A percentile compares a stretch with the other conserved stretches of the same genome.
These are phyloP conservation scores for Brachyhypopomus occidentalis DNA, from an alignment of 2,113 vertebrate species.

Conservation along the genomic window DNA sequence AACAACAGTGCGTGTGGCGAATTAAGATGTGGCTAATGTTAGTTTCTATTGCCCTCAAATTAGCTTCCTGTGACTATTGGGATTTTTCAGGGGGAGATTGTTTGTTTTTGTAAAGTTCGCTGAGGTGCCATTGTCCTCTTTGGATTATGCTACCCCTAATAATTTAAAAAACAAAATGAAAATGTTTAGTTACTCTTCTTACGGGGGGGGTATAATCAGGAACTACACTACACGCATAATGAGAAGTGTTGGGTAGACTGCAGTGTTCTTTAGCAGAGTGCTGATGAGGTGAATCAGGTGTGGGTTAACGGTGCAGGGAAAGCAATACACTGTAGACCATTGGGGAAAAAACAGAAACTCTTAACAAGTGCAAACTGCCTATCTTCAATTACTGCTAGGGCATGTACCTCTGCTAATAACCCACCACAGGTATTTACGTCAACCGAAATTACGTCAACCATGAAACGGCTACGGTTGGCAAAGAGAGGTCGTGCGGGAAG, in stretches of 20 bases:
- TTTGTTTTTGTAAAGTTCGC: background rate
- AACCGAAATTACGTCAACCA: background rate
- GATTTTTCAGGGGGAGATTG: background rate
- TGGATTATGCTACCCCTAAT: background rate
- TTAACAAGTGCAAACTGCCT: slow-evolving; percentile 22
- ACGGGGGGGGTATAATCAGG: too few relatives aligned
- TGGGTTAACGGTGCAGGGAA: too few relatives aligned
- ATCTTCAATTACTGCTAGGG: slow-evolving; percentile 8
- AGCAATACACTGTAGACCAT: too few relatives aligned
- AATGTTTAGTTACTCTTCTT: background rate
- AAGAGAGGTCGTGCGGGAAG: slow-evolving; percentile 4
- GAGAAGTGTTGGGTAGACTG: background rate
- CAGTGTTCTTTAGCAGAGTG: background rate
- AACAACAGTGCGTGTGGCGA: slow-evolving; percentile 1
- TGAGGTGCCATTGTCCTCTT: background rate
- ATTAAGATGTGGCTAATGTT: slow-evolving; percentile 10
- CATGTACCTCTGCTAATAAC: background rate
- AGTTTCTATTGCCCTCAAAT: slow-evolving; percentile 34
- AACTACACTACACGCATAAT: background rate
- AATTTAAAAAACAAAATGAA: slow-evolving; percentile 19
- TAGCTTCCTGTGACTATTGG: slow-evolving; percentile 27
- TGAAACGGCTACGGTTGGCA: slow-evolving; percentile 5
- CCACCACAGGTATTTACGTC: background rate
- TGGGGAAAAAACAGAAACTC: background rate
- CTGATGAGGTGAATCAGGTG: too few relatives aligned